These are phyloP conservation scores for Setophaga kirtlandii DNA, from an alignment of 2,113 vertebrate genomes.

Conservation along the genomic window DNA sequence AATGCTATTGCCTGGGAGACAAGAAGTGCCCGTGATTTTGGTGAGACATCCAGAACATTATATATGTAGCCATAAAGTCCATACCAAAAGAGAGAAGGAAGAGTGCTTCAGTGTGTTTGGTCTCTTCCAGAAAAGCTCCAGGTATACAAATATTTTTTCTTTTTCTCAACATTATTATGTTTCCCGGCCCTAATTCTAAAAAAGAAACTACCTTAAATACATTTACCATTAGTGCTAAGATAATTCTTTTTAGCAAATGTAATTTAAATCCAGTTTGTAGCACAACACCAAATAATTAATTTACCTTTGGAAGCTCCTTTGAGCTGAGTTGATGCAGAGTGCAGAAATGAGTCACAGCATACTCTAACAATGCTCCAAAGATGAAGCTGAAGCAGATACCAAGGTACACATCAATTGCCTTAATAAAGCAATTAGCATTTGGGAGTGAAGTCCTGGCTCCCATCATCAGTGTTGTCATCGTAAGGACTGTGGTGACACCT, in stretches of 20 bases:
- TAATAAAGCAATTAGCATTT: conserved; percentile 91
- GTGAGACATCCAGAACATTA: background rate
- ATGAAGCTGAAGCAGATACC: conserved; percentile 93
- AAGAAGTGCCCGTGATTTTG: background rate
- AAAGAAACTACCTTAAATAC: background rate
- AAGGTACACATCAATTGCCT: conserved; percentile 89
- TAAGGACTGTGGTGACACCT: conserved; percentile 90
- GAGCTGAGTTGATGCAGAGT: conserved; percentile 75
- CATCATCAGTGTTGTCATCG: conserved; percentile 93
- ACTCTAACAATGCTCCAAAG: conserved; percentile 88
- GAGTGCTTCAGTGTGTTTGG: background rate
- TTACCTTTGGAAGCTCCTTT: conserved; percentile 62
- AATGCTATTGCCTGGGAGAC: background rate
- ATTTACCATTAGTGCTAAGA: background rate
- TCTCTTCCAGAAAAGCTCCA: background rate
- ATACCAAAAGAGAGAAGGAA: background rate
- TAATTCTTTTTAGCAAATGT: background rate
- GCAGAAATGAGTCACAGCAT: conserved; percentile 90
- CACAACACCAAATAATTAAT: background rate
- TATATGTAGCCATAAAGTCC: background rate
- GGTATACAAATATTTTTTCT: background rate
- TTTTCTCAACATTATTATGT: background rate
- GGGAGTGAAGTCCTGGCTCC: conserved; percentile 87
- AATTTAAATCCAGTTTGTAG: background rate
- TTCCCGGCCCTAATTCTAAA: background rate